phyloP scores from a whole-genome alignment of 1,140 invertebrate genomes.

The Maconellicoccus hirsutus region DNA sequence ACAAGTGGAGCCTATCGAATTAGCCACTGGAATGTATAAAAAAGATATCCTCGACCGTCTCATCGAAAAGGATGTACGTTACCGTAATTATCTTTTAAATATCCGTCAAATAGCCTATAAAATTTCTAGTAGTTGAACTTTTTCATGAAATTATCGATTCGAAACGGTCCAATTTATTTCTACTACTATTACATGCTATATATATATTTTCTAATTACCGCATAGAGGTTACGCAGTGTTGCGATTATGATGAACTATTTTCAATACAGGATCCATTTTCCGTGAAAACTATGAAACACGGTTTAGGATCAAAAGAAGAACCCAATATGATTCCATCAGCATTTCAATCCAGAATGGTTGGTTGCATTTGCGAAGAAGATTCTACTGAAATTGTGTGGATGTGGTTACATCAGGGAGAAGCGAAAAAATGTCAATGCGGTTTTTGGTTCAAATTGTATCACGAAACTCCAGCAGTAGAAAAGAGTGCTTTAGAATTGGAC shows the following conservation, averaged over 20 bases:
- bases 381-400: conserved; percentile 79
- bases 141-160: no score
- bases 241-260: no score
- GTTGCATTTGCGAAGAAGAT: conserved; percentile 94
- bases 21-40: conserved; percentile 85
- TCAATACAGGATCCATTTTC: conserved; percentile 77
- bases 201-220: no score
- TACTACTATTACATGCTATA: no score
- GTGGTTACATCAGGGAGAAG: conserved; percentile 78
- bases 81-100: no score
- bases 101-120: no score
- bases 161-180: no score
- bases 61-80: conserved; percentile 69
- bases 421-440: conserved; percentile 87
- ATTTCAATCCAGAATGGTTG: conserved; percentile 77
- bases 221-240: no score
- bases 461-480: conserved; percentile 15
- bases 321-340: conserved; percentile 84
- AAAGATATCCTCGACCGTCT: conserved; percentile 70
- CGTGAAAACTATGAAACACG: conserved; percentile 65
- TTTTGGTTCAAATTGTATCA: conserved; percentile 81
- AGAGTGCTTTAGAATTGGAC: neutral
- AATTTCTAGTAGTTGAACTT: no score
- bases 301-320: conserved; percentile 61
- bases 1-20: conserved; percentile 76